Base-by-base conservation (phyloP, 1,140 invertebrate species). In the Daktulosphaira vitifoliae region DNA sequence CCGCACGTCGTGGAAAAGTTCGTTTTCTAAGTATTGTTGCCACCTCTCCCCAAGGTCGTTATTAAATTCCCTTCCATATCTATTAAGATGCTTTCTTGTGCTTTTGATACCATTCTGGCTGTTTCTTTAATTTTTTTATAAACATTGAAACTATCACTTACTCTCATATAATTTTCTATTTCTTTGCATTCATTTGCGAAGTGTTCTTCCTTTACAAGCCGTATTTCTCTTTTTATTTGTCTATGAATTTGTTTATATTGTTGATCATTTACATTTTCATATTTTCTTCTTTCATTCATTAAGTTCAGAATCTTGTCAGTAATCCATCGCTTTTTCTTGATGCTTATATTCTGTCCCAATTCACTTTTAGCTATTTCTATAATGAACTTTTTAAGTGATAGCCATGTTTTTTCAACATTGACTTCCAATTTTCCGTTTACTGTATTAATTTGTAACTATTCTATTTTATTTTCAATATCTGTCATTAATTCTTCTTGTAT, bases 231-330 rank as follows among this genome's bases (percentile, higher is more conserved):
- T 39, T 44, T 18, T 22, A 37, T 50, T 33, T 26, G 23, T 53
- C 26, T 53, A 33, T 65, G 65, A 6, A 65, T 51, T 67, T 33
- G 65, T 68, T 65, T 69, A 52, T 62, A 39, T n/a, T 42, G 8
- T 42, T 42, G 39, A 42, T 15, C 39, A 42, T 49, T 29, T 65
- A 49, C 22, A 49, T 44, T 68, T 69, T 65, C 52, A 67, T 68
- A 49, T 68, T 38, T 15, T 70, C 69, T 67, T 72, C 72, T 16
- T 71, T 48, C 16, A 68, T 38, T 9, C 67, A 65, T n/a, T 25
- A 25, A 49, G 39, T 42, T 42, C 39, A 73, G 70, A 39, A 71
- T 66, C 42, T 71, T 70, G 15, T 69, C 68, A 65, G 69, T 71
- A 68, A 69, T 70, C 23, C 44, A 51, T 56, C 65, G 42, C 59